These are phyloP conservation scores for Sciurus niger DNA, from an alignment of 2,113 vertebrate species.

Conservation along the genomic window DNA sequence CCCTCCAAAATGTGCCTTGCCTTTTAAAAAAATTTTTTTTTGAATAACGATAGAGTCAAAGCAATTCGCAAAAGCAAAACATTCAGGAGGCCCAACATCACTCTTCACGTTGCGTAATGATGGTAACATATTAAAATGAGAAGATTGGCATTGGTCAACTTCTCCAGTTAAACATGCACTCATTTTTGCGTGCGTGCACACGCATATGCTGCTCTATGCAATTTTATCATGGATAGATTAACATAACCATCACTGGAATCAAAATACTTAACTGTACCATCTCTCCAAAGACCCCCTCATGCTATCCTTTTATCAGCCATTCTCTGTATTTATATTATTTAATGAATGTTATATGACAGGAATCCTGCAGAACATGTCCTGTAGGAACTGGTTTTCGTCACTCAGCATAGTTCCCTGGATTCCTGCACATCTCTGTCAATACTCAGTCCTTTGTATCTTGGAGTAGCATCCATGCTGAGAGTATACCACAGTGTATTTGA, in stretches of 20 bases:
- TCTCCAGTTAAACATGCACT: neutral
- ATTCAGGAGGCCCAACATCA: neutral
- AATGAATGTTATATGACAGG: neutral
- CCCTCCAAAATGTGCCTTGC: neutral
- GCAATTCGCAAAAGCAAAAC: neutral
- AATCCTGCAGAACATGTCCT: neutral
- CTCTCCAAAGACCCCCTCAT: neutral
- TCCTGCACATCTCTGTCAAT: neutral
- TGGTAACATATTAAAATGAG: neutral
- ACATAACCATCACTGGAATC: neutral
- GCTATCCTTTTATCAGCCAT: neutral
- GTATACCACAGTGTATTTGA: neutral
- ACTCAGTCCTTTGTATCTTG: neutral
- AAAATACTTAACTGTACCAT: neutral
- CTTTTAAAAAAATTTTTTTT: neutral
- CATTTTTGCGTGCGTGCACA: no score
- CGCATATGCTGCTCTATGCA: neutral
- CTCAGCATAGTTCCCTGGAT: neutral
- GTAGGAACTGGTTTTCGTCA: neutral
- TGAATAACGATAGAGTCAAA: neutral
- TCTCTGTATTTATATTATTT: neutral
- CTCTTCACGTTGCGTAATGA: no score
- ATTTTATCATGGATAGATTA: neutral
- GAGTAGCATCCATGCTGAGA: rapidly evolving
- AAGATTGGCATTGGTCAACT: no score